phyloP scores from a whole-genome alignment of 2,113 vertebrate species.

The Rhea pennata region DNA sequence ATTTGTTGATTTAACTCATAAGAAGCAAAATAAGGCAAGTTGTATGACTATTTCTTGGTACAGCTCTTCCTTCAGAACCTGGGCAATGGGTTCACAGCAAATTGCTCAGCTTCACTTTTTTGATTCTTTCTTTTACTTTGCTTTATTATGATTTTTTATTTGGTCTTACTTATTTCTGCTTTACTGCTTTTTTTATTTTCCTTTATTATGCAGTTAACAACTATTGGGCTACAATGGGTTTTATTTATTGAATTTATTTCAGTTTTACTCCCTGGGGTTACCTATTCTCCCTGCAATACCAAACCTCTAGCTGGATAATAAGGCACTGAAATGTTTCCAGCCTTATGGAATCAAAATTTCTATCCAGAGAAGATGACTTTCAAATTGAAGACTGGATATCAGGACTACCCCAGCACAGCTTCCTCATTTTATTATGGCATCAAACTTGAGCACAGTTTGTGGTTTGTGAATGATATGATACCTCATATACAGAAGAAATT shows the following conservation, averaged over 20 bases:
- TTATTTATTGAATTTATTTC: background rate
- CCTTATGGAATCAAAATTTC: background rate
- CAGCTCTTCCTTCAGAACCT: background rate
- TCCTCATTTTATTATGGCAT: background rate
- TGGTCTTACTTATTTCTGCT: background rate
- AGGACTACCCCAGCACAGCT: background rate
- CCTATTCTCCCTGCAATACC: background rate
- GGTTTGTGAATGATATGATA: background rate
- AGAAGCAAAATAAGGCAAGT: background rate
- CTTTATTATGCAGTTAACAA: background rate
- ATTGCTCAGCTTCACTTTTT: background rate
- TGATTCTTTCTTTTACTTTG: background rate
- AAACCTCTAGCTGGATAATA: background rate
- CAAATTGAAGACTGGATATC: background rate
- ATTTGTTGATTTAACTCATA: background rate
- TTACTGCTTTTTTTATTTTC: background rate
- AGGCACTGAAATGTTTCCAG: background rate
- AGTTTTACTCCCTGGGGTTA: background rate
- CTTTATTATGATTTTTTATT: background rate
- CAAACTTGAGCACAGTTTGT: background rate
- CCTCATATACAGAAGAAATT: background rate
- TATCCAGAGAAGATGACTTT: background rate
- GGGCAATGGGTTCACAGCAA: background rate
- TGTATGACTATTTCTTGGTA: background rate
- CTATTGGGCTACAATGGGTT: background rate